Percentiles rank a stretch among this genome's conserved stretches.
phyloP scores from a whole-genome alignment of 2,888 invertebrate genomes.

The Tenthredo livida region DNA sequence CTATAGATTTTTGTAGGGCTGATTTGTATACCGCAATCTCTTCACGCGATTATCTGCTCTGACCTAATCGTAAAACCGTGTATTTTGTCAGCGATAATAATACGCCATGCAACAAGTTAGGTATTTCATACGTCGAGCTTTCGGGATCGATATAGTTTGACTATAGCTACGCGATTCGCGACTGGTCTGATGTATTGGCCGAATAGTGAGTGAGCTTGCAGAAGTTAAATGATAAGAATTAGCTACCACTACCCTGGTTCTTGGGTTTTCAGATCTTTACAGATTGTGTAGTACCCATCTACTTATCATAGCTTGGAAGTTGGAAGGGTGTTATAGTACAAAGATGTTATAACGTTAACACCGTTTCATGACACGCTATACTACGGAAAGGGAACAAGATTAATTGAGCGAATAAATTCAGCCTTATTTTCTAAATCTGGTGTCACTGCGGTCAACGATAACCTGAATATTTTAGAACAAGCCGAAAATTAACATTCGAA shows the following conservation, averaged over 20 bases:
- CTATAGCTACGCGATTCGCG: neutral
- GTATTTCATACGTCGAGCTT: slow-evolving; percentile 13
- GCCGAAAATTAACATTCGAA: neutral
- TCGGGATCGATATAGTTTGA: slow-evolving; percentile 28
- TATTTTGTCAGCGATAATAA: neutral
- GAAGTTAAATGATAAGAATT: neutral
- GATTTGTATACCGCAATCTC: neutral
- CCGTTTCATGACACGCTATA: neutral
- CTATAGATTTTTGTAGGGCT: neutral
- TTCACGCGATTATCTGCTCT: neutral
- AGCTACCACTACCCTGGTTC: neutral
- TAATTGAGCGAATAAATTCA: neutral
- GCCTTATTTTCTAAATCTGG: neutral
- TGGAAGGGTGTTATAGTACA: neutral
- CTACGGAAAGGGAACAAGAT: neutral
- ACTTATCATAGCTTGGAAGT: neutral
- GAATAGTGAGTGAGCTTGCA: neutral
- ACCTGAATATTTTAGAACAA: neutral
- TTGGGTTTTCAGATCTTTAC: neutral
- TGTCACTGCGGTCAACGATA: neutral
- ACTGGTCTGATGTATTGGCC: neutral
- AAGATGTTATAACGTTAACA: neutral
- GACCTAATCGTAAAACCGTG: neutral
- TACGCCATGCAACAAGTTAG: slow-evolving; percentile 29
- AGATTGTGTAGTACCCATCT: neutral